A percentile compares a stretch with the other conserved stretches of the same genome.
Conservation (phyloP, 1,140 invertebrate species). For the Camponotus vicinus region DNA sequence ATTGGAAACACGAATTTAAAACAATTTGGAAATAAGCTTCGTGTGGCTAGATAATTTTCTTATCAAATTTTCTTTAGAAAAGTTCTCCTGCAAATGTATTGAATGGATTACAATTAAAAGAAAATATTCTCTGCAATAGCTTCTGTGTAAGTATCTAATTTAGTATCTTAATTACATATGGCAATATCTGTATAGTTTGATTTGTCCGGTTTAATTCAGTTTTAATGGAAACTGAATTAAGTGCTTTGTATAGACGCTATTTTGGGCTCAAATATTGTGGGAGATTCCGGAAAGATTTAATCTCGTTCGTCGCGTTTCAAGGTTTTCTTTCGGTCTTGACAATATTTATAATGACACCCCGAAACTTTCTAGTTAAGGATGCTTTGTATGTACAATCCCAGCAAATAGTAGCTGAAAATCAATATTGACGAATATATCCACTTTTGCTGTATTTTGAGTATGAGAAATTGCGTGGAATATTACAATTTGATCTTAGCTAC, state of each 20-base stretch:
- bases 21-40: neutral
- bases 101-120: neutral
- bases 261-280: conserved; percentile 17
- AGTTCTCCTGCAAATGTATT: neutral
- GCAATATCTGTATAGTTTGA: conserved; percentile 12
- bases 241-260: neutral
- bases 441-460: no score
- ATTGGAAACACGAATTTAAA: neutral
- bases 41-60: neutral
- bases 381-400: no score
- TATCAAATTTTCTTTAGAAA: neutral
- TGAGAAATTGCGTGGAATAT: no score
- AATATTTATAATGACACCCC: neutral
- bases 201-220: neutral
- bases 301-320: neutral
- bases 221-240: neutral
- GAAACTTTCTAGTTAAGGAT: conserved; percentile 34
- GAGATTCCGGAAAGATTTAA: conserved; percentile 4
- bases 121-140: neutral
- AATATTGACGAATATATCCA: no score
- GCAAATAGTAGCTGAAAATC: no score
- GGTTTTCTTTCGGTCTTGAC: neutral
- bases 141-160: neutral
- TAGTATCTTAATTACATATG: conserved; percentile 11
- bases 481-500: no score